Evolutionary conservation across 2,113 vertebrate genomes (phyloP), one percentile per base, ranked within the genome.

Genomic region (Sarotherodon lohbergeri): DNA sequence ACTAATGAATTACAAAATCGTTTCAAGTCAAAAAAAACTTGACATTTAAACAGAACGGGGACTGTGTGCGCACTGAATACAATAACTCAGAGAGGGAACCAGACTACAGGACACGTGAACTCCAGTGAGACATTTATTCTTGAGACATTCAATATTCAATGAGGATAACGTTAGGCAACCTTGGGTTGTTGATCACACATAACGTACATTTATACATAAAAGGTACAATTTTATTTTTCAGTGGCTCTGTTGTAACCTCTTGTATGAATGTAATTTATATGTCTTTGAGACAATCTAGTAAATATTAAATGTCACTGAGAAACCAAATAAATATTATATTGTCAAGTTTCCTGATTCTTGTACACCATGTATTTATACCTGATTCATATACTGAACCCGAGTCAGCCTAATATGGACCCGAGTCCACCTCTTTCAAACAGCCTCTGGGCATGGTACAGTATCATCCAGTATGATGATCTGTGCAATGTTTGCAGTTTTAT

Each of bases 121-220:
- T 16, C 68, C 41, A 54, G n/a, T n/a, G 34, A 46, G 14, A 57
- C 39, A 73, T 46, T 73, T 27, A 14, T 46, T 46, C 22, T 73
- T 73, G 41, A 29, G 22, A 17, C 68, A 73, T 46, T 46, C 13
- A 7, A 27, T 46, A 46, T 73, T 27, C 13, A 43, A 24, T 8
- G n/a, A 41, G n/a, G 66, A 43, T 43, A 24, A 24, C 5, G 7
- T 71, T 71, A 43, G 36, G n/a, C 66, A 66, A 0, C 34, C 34
- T 13, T 0, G 19, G 6, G 6, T 14, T 71, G 66, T 43, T 4
- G n/a, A 14, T 14, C n/a, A 14, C 7, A 2, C 11, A 41, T 14
- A 22, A 22, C 7, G 1, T n/a, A 68, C 34, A 22, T 68, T 12
- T 36, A n/a, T n/a, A 66, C 61, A 71, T 43, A 43, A 43, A 71